Percentiles rank a stretch among this genome's conserved stretches.
Conservation (phyloP, 2,797 vertebrate genomes). For the Cuniculus paca region DNA sequence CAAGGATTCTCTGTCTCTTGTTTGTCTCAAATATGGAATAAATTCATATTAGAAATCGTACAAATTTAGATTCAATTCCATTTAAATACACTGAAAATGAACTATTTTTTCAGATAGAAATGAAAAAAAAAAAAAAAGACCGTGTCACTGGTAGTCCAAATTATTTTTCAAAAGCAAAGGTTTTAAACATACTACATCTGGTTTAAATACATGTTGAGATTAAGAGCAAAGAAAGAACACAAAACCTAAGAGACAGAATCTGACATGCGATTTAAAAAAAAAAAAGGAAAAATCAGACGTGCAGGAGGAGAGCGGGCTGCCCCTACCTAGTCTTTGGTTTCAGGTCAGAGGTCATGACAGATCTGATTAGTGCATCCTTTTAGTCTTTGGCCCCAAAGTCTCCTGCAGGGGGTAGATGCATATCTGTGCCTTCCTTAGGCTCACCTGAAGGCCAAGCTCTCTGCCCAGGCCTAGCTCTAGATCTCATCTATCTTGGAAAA, state of each 20-base stretch:
- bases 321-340: not conserved
- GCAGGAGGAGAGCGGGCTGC: too few species aligned
- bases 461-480: constrained; percentile 88
- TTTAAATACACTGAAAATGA: constrained; percentile 24
- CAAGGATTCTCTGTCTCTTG: not conserved
- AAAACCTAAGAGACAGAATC: not conserved
- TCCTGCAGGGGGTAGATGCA: not conserved
- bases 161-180: constrained; percentile 51
- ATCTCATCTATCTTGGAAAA: constrained; percentile 64
- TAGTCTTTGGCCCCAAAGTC: not conserved
- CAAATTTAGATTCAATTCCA: constrained; percentile 5
- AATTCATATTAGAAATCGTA: not conserved
- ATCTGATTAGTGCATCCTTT: not conserved
- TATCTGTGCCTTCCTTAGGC: not conserved
- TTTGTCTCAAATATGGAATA: not conserved
- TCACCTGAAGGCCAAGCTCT: constrained; percentile 83
- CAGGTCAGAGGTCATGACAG: not conserved
- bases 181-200: not conserved
- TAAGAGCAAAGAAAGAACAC: not conserved
- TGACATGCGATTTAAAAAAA: not conserved
- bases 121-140: not conserved
- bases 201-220: constrained; percentile 3
- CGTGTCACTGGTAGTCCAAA: not conserved
- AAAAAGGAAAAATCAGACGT: not conserved
- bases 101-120: constrained; percentile 47